Percentiles rank a stretch among this genome's conserved stretches.
phyloP scores from a whole-genome alignment of 2,797 vertebrate species.

The Pseudomugil gertrudae region DNA sequence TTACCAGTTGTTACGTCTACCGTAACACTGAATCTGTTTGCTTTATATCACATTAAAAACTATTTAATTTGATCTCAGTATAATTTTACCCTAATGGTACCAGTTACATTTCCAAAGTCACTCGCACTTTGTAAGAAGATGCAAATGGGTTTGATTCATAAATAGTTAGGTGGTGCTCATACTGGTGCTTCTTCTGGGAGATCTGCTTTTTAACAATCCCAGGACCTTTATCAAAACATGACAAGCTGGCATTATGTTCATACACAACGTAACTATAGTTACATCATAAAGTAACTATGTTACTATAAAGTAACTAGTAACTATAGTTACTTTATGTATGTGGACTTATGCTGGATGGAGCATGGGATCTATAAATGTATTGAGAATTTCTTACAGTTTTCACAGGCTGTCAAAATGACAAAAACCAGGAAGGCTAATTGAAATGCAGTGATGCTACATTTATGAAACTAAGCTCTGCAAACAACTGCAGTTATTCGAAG shows the following conservation, averaged over 20 bases:
- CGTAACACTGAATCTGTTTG: slow-evolving; percentile 36
- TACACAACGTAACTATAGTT: no score
- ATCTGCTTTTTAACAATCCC: neutral
- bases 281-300: no score
- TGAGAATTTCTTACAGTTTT: neutral
- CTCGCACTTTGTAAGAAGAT: slow-evolving; percentile 6
- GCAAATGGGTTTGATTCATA: neutral
- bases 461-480: neutral
- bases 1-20: slow-evolving; percentile 46
- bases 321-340: no score
- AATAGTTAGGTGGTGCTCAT: neutral
- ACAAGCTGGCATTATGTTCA: neutral
- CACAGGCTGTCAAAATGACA: neutral
- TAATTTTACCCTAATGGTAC: no score
- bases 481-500: neutral
- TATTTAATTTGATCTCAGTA: no score
- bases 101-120: slow-evolving; percentile 9
- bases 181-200: neutral
- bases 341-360: no score
- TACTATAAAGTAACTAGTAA: no score
- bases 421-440: neutral
- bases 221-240: neutral
- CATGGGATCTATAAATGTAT: neutral
- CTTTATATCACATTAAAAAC: slow-evolving; percentile 16
- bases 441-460: neutral